phyloP scores from a whole-genome alignment of 53 echinoderm and acorn worm genomes.

The Pentamera pediparva region DNA sequence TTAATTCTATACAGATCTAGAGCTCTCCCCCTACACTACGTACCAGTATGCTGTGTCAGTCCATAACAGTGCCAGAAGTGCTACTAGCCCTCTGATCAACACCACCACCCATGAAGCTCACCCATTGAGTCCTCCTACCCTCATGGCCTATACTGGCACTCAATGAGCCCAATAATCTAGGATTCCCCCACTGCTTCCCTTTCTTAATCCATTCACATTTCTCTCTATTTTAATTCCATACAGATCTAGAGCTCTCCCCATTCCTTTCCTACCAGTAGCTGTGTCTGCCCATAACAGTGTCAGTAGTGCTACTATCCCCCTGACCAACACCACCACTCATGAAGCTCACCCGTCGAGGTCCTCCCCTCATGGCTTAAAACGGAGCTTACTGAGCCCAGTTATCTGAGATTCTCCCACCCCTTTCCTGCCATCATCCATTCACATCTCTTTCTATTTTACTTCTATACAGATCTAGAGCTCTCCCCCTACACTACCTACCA shows the following conservation, averaged over 20 bases:
- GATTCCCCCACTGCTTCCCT: too few species aligned
- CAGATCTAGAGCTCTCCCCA: conserved; percentile 56
- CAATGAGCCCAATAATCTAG: too few species aligned
- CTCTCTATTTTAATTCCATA: neutral
- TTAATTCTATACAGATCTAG: conserved; percentile 46
- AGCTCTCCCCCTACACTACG: conserved; percentile 50
- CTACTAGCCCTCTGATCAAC: conserved; percentile 50
- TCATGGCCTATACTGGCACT: conserved; percentile 42
- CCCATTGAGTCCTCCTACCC: conserved; percentile 58
- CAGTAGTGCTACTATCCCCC: conserved; percentile 64
- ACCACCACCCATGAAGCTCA: conserved; percentile 61
- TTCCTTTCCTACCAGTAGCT: conserved; percentile 62
- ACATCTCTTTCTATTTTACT: neutral
- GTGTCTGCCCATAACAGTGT: conserved; percentile 68
- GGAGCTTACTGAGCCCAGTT: too few species aligned
- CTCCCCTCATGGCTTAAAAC: conserved; percentile 53
- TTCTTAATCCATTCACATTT: too few species aligned
- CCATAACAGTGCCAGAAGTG: conserved; percentile 66
- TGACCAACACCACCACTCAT: conserved; percentile 49
- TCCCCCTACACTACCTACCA: conserved; percentile 62
- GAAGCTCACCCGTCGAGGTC: conserved; percentile 58
- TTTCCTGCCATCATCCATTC: neutral
- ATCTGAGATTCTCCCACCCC: too few species aligned
- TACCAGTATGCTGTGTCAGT: conserved; percentile 78
- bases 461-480: conserved; percentile 50